Percentiles rank a stretch among this genome's conserved stretches.
Conservation (phyloP, 2,888 invertebrate species). For the Pheosia tremula region DNA sequence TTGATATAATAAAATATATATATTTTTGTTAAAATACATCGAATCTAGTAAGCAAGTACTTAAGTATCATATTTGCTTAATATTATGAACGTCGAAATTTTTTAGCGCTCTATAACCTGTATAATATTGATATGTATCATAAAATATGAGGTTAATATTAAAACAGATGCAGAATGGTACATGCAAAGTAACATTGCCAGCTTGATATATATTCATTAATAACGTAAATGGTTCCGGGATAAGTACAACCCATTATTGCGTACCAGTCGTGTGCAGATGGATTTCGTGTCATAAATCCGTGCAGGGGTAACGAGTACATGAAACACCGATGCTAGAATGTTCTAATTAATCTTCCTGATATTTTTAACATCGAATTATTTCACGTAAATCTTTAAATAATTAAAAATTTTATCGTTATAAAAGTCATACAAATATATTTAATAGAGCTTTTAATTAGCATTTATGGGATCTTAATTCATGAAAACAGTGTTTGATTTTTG, state of each 20-base stretch:
- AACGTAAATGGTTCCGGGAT: constrained; percentile 42
- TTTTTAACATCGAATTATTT: constrained; percentile 12
- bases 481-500: no score
- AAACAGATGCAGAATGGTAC: not conserved
- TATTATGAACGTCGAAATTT: no score
- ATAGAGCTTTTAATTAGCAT: not conserved
- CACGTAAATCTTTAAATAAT: not conserved
- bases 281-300: constrained; percentile 36
- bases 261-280: constrained; percentile 30
- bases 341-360: constrained; percentile 10
- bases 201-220: constrained; percentile 28
- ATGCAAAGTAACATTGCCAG: not conserved
- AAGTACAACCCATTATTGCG: constrained; percentile 37
- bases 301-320: constrained; percentile 15
- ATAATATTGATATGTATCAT: no score
- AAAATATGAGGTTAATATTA: no score
- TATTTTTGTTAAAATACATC: no score
- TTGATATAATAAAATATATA: no score
- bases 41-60: no score
- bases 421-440: no score
- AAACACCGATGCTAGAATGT: constrained; percentile 20
- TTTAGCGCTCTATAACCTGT: no score
- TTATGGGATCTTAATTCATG: constrained; percentile 32
- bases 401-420: no score
- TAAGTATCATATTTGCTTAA: no score